Base-by-base conservation (phyloP, 2,888 invertebrate species). In the Pediacus dermestoides region DNA sequence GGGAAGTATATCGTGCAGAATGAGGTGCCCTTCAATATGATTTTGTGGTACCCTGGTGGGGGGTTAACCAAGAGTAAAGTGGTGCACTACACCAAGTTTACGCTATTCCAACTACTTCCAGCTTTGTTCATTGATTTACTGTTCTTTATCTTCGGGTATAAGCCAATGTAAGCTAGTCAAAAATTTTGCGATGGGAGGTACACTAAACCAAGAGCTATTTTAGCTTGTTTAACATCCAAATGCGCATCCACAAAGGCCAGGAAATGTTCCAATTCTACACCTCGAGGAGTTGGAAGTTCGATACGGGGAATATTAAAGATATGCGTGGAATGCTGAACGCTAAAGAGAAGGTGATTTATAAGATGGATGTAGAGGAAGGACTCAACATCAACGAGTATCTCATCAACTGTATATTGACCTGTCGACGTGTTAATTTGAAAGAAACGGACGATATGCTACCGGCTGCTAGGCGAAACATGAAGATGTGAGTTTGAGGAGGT, bases 241-340 rank as follows among this genome's bases (percentile, higher is more conserved):
- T 82, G 39, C 81, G 88, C 23, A 85, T 94, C 51, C 77, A 77
- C 44, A 88, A 89, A 68, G 88, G 92, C 0, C 85, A 89, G 55
- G 86, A 88, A 56, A 85, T 88, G 2, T 85, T 94, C 58, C 88
- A 91, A 61, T 94, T 89, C 64, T 94, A 93, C 69, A 90, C 92
- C 0, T 88, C 85, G 59, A 88, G 88, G 61, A 85, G 88, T 37
- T 94, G 94, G 94, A 81, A 85, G 57, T 90, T 91, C 64, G 80
- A 81, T 22, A 88, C 86, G 7, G 74, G 80, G 34, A 77, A 80
- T 50, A 75, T 82, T 0, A 66, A 78, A 4, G 63, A 68, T 3
- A 67, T 70, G 4, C 52, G 85, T 1, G 69, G 84, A 13, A 67
- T 68, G 4, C 70, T 88, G 53, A 88, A 87, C 56, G 69, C 74